Evolutionary conservation across 2,888 invertebrate species (phyloP).

Genomic region (Troides aeacus): DNA sequence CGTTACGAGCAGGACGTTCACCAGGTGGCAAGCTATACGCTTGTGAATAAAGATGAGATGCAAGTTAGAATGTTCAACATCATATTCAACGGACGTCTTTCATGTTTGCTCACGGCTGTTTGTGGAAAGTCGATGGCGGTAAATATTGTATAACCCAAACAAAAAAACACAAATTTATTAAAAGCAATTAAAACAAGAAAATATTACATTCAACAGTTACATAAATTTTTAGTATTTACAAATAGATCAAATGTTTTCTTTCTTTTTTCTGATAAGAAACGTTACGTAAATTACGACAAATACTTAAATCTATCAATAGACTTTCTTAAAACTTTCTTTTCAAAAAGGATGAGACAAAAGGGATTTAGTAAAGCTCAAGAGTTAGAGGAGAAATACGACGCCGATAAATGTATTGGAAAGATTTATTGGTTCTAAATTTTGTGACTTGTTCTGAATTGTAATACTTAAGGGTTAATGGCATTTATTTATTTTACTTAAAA

Average conservation of each 20-base stretch:
- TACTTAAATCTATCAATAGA: conserved; percentile 17
- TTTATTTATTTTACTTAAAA: not conserved
- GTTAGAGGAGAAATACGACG: conserved; percentile 26
- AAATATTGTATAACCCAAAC: too few relatives aligned
- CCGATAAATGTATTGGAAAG: conserved; percentile 29
- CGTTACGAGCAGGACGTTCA: too few relatives aligned
- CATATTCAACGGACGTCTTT: too few relatives aligned
- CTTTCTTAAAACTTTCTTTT: conserved; percentile 15
- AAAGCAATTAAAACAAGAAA: too few relatives aligned
- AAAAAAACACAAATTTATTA: too few relatives aligned
- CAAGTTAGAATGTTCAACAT: not conserved
- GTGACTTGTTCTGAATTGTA: conserved; percentile 16
- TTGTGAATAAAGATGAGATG: not conserved
- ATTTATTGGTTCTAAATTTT: conserved; percentile 27
- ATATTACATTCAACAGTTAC: too few relatives aligned
- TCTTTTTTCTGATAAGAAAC: too few relatives aligned
- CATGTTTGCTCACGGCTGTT: too few relatives aligned
- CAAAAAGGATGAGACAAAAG: conserved; percentile 24
- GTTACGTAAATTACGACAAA: too few relatives aligned
- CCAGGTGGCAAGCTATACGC: too few relatives aligned
- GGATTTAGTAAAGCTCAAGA: conserved; percentile 25
- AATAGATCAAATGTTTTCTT: not conserved
- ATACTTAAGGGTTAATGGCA: conserved; percentile 1
- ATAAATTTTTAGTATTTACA: not conserved
- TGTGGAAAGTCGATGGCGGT: too few relatives aligned